Evolutionary conservation across 2,888 invertebrate genomes (phyloP).

Genomic region (Myathropa florea): DNA sequence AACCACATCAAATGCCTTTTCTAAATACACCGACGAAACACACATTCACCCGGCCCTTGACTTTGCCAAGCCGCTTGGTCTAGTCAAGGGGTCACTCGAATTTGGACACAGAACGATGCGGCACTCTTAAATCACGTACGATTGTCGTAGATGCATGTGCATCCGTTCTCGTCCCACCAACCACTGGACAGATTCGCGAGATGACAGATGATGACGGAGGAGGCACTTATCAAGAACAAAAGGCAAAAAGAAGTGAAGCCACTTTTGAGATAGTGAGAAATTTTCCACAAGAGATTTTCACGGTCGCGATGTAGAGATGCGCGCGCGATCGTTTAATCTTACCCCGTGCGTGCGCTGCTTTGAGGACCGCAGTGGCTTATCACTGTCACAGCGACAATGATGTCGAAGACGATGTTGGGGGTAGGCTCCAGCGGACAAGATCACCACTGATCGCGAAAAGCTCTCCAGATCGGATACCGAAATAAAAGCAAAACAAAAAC

Average conservation of each 20-base stretch:
- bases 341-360: conserved; percentile 36
- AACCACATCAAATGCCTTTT: background rate
- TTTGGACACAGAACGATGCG: no score
- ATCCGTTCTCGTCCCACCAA: background rate
- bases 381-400: conserved; percentile 44
- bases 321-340: conserved; percentile 43
- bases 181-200: background rate
- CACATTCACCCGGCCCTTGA: conserved; percentile 38
- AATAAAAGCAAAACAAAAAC: background rate
- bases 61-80: conserved; percentile 13
- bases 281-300: conserved; percentile 58
- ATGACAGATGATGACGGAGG: background rate
- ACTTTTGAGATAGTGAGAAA: conserved; percentile 14
- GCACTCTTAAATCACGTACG: background rate
- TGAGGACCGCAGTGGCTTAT: conserved; percentile 39
- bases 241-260: background rate
- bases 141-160: background rate
- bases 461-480: conserved; percentile 19
- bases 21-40: conserved; percentile 21
- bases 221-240: conserved; percentile 35
- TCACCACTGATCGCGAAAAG: conserved; percentile 37
- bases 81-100: conserved; percentile 13
- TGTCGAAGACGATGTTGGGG: conserved; percentile 20
- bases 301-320: conserved; percentile 39
- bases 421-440: conserved; percentile 35